A percentile compares a stretch with the other conserved stretches of the same genome.
These are phyloP conservation scores for Ophioninae sp. DNA, from an alignment of 2,888 invertebrate genomes.

Conservation along the genomic window DNA sequence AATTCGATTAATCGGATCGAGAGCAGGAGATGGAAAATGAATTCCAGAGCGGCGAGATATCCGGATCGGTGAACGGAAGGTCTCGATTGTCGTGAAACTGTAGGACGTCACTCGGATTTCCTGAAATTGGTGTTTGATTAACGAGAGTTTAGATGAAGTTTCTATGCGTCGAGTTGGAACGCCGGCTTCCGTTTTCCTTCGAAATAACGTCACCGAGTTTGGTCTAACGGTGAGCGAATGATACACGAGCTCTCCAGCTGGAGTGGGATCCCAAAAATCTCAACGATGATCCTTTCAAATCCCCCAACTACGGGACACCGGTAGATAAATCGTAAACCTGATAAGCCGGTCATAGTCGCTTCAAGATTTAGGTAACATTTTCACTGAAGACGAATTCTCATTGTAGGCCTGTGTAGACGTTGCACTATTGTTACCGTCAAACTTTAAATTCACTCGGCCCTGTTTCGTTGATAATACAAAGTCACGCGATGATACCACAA, in stretches of 20 bases:
- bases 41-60: slow-evolving; percentile 27
- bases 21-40: slow-evolving; percentile 37
- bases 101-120: slow-evolving; percentile 40
- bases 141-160: slow-evolving; percentile 57
- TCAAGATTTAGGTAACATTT: slow-evolving; percentile 16
- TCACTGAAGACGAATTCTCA: neutral
- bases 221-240: neutral
- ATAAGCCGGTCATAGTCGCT: slow-evolving; percentile 3
- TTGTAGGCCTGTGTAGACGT: neutral
- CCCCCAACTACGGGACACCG: neutral
- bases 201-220: slow-evolving; percentile 6
- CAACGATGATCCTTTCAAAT: neutral
- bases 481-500: slow-evolving; percentile 54
- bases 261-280: slow-evolving; percentile 1
- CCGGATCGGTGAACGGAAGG: slow-evolving; percentile 17
- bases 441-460: slow-evolving; percentile 22
- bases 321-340: slow-evolving; percentile 3
- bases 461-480: slow-evolving; percentile 14
- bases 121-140: slow-evolving; percentile 58
- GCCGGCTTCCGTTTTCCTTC: slow-evolving; percentile 28
- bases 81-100: slow-evolving; percentile 48
- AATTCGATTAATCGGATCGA: slow-evolving; percentile 34
- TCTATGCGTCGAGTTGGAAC: slow-evolving; percentile 7
- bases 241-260: neutral
- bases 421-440: slow-evolving; percentile 7